Evolutionary conservation across 2,888 invertebrate species (phyloP).

Genomic region (Augiades crinisus): DNA sequence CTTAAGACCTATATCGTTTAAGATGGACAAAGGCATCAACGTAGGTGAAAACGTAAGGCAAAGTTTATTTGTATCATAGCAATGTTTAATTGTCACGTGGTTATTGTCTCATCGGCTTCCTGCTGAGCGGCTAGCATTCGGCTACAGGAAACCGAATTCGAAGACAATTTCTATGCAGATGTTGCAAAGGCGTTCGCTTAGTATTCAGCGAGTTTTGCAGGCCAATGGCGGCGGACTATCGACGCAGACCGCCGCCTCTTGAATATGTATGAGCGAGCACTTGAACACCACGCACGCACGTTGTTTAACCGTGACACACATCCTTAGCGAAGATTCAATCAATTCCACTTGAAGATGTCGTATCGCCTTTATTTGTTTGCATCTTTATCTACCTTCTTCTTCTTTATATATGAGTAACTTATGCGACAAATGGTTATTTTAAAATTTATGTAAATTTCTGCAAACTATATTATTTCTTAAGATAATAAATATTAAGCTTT

Average conservation of each 20-base stretch:
- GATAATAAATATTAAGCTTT: too few species aligned
- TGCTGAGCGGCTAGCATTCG: conserved; percentile 40
- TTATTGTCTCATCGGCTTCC: conserved; percentile 38
- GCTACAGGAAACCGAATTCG: conserved; percentile 59
- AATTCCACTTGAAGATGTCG: conserved; percentile 36
- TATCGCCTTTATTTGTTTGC: conserved; percentile 17
- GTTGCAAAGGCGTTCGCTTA: conserved; percentile 58
- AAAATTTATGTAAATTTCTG: too few species aligned
- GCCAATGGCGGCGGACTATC: conserved; percentile 60
- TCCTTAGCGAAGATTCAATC: conserved; percentile 47
- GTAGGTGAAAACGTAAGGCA: too few species aligned
- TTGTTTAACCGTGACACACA: conserved; percentile 71
- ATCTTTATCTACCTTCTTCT: too few species aligned
- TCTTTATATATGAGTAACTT: too few species aligned
- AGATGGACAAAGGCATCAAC: too few species aligned
- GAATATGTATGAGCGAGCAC: conserved; percentile 70
- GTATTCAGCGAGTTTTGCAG: conserved; percentile 68
- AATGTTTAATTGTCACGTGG: conserved; percentile 13
- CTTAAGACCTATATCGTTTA: too few species aligned
- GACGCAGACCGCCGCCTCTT: conserved; percentile 55
- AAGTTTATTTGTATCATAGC: too few species aligned
- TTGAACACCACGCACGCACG: conserved; percentile 56
- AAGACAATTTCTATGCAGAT: conserved; percentile 67
- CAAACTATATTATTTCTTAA: too few species aligned
- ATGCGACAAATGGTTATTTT: too few species aligned